Conservation (phyloP, 2,113 vertebrate genomes). For the Pterocles burchelli region DNA sequence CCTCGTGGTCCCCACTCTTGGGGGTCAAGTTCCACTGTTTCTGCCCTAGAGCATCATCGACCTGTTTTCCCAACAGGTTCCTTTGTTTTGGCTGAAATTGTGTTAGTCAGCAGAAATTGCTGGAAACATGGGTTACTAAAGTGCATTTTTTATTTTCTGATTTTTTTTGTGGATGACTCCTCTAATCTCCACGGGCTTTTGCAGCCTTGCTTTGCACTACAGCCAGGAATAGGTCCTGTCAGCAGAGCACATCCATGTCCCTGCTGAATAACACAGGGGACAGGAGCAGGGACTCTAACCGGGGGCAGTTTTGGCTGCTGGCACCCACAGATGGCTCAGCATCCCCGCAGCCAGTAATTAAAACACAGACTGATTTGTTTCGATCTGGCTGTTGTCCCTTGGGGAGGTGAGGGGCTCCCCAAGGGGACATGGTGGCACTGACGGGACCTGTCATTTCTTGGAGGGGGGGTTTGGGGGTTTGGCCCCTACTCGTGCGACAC, state of each 20-base stretch:
- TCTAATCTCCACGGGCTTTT: background rate
- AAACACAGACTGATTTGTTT: slow-evolving; percentile 35
- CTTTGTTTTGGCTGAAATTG: fast-evolving
- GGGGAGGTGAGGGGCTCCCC: background rate
- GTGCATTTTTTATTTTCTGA: background rate
- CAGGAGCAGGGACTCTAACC: background rate
- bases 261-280: background rate
- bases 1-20: fast-evolving
- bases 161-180: background rate
- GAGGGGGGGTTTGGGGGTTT: background rate
- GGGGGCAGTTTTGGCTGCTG: background rate
- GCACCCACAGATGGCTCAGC: background rate
- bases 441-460: background rate
- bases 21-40: fast-evolving
- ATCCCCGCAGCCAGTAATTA: background rate
- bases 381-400: background rate
- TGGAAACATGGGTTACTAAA: background rate
- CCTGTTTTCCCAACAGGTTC: background rate
- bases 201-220: background rate
- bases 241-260: background rate
- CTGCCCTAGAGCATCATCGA: background rate
- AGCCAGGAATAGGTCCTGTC: background rate
- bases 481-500: fast-evolving
- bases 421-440: fast-evolving
- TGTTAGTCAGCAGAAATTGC: background rate